These are phyloP conservation scores for Chiridota heheva DNA, from an alignment of 35 echinoderm and acorn worm species.

Conservation along the genomic window DNA sequence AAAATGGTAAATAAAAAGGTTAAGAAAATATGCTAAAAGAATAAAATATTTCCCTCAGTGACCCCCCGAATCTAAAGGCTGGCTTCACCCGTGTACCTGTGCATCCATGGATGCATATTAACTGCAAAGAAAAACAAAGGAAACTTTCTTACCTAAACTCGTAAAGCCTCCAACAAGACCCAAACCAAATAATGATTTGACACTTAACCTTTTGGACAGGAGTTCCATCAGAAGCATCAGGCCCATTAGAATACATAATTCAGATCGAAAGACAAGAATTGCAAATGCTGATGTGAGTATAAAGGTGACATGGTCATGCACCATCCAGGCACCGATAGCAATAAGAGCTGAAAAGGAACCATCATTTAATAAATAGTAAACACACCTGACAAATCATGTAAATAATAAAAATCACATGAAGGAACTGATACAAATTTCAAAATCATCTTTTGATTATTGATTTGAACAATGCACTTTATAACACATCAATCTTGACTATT, in stretches of 20 bases:
- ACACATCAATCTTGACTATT: too few species aligned
- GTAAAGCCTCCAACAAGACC: constrained; percentile 57
- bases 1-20: too few species aligned
- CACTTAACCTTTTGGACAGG: constrained; percentile 47
- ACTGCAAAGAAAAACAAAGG: too few species aligned
- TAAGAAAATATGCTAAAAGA: too few species aligned
- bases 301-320: constrained; percentile 53
- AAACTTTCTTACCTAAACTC: constrained; percentile 66
- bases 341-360: constrained; percentile 59
- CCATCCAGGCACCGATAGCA: constrained; percentile 78
- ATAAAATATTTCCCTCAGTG: too few species aligned
- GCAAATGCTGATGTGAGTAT: constrained; percentile 77
- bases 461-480: not conserved
- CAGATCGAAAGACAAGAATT: constrained; percentile 79
- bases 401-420: not conserved
- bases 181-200: constrained; percentile 52
- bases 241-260: constrained; percentile 80
- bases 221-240: constrained; percentile 86
- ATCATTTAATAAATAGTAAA: not conserved
- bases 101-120: too few species aligned
- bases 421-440: not conserved
- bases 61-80: too few species aligned
- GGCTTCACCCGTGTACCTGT: too few species aligned
- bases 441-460: not conserved
- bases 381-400: not conserved